A percentile compares a stretch with the other conserved stretches of the same genome.
Conservation (phyloP, 2,888 invertebrate genomes). For the Cheilosia impressa region DNA sequence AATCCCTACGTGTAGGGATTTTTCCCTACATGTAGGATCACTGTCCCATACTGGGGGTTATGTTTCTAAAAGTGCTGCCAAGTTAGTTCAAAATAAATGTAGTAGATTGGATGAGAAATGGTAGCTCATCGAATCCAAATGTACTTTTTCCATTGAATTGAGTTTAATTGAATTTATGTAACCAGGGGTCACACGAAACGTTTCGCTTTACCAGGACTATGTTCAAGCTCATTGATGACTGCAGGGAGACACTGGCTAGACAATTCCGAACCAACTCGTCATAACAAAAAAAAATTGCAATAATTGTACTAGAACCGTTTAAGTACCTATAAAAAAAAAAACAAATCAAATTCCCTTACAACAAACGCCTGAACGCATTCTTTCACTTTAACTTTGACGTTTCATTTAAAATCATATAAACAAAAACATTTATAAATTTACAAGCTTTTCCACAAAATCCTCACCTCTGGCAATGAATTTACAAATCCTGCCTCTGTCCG, state of each 20-base stretch:
- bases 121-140: no score
- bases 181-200: no score
- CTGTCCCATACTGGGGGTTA: not conserved
- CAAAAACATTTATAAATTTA: not conserved
- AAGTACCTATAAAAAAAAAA: no score
- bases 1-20: no score
- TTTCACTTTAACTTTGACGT: constrained; percentile 11
- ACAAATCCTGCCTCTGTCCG: constrained; percentile 45
- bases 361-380: not conserved
- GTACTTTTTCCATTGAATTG: no score
- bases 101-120: not conserved
- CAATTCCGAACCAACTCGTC: not conserved
- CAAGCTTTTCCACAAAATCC: not conserved
- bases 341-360: not conserved
- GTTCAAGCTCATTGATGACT: no score
- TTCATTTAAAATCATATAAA: not conserved
- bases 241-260: no score
- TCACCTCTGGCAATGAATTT: constrained; percentile 36
- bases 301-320: not conserved
- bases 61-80: not conserved
- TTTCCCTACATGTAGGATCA: no score
- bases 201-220: no score
- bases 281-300: no score
- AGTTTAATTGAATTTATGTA: no score
- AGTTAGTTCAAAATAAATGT: not conserved